Base-by-base conservation (phyloP, 2,797 vertebrate species). In the Scomberomorus guttatus region DNA sequence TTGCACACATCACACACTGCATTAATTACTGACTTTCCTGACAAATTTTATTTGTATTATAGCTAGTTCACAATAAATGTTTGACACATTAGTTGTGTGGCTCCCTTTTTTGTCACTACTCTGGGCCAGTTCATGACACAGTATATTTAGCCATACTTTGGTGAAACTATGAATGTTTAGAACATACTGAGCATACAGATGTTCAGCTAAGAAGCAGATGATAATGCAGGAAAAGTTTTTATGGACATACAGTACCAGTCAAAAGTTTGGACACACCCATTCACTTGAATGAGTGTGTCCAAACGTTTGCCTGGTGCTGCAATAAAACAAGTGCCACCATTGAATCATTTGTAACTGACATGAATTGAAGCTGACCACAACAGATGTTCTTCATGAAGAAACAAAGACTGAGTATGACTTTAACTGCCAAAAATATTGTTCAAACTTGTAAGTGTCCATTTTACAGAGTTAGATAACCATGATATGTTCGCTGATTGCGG, bases 401-500 rank as follows among this genome's bases (percentile, higher is more conserved):
- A 52, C 51, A 52, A 22, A 52, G 20, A 52, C 4, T 52, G 6
- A 48, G 5, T 48, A 48, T 48, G 44, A 50, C 46, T 20, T 20
- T 6, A 52, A 52, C 20, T 22, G 50, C n/a, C 50, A 22, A 22
- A 51, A n/a, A 52, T 52, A 52, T 24, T 11, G n/a, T 32, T 57
- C 25, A 24, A 57, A 52, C n/a, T 52, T 24, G 22, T 20, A 50
- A 50, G 46, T 52, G 51, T 52, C 22, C 51, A 52, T 52, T 12
- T 24, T 52, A 52, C 51, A 52, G 9, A 52, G n/a, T 52, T 27
- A 25, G 55, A 29, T 8, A 27, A 29, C 25, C 55, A 57, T 17
- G 55, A 66, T 34, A 68, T 84, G 25, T 29, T 52, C 18, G 71
- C 34, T 68, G 72, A 72, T 54, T 68, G 65, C 79, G 75, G 74